Evolutionary conservation across 2,113 vertebrate species (phyloP), one percentile per base, ranked within the genome.

Genomic region (Grallaria varia): DNA sequence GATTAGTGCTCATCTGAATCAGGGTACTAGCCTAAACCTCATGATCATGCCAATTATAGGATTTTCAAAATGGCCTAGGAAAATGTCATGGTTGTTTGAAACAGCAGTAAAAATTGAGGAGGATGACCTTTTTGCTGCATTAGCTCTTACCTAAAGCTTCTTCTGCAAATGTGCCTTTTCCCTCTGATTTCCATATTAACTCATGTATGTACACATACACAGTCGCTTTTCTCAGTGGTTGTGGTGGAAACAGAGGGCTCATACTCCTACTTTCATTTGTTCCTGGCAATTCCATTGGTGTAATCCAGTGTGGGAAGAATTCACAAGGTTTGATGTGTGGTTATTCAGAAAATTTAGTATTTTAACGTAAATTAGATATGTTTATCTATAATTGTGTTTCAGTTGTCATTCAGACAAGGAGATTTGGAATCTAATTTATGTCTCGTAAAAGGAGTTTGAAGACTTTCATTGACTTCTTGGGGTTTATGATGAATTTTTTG

Each of bases 11-110:
- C 2, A 1, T 89, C 60, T 93, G 69, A 85, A 72, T 91, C 45
- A 35, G 74, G 82, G 33, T 90, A 37, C 59, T 76, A 37, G 80
- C 62, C 52, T 82, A 78, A 87, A 75, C 49, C 55, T 81, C 8
- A 3, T 30, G 72, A 73, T 63, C 0, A 0, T 88, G 73, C 64
- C 89, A 89, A n/a, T 75, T 81, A 59, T 21, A 16, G 75, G 77
- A 18, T 92, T 97, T 95, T 87, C 79, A 90, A 28, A 78, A 40
- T 85, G 85, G 87, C 94, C 68, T 79, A 89, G 35, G 76, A 95
- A 95, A 95, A 96, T 89, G 72, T 88, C 90, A 80, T 31, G n/a
- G 56, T 30, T 80, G 30, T 85, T 94, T 95, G 82, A 69, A 94
- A 92, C 50, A 95, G n/a, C 79, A 93, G 83, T 73, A 82, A 89